Conservation (phyloP, 1,140 invertebrate species). For the Microvelia longipes region DNA sequence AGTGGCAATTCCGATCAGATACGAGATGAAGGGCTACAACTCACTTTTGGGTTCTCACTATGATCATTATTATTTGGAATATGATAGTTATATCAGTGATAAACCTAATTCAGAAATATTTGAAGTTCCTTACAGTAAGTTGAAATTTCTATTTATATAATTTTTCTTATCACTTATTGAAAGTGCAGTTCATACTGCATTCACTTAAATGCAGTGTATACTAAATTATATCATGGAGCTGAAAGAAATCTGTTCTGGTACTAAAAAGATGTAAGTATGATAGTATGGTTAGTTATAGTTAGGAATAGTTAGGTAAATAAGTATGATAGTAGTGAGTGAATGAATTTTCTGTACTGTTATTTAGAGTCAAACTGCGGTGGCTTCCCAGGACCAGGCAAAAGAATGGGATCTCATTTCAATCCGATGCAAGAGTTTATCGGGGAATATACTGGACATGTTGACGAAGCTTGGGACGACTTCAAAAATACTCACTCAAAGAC, state of each 20-base stretch:
- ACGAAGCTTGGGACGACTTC: conserved; percentile 63
- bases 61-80: conserved; percentile 84
- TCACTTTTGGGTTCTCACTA: conserved; percentile 83
- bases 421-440: conserved; percentile 84
- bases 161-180: too few relatives aligned
- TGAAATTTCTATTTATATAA: too few relatives aligned
- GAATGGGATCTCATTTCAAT: conserved; percentile 67
- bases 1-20: conserved; percentile 45
- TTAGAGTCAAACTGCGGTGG: too few relatives aligned
- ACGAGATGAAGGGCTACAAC: conserved; percentile 89
- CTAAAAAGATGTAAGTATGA: too few relatives aligned
- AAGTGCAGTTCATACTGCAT: too few relatives aligned
- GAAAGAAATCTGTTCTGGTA: too few relatives aligned
- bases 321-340: too few relatives aligned
- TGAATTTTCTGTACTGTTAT: too few relatives aligned
- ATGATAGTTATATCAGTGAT: conserved; percentile 53
- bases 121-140: conserved; percentile 41
- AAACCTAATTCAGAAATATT: conserved; percentile 53
- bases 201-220: too few relatives aligned
- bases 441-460: conserved; percentile 51
- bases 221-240: too few relatives aligned
- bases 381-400: conserved; percentile 75
- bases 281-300: too few relatives aligned
- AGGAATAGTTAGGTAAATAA: too few relatives aligned
- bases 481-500: conserved; percentile 51